A percentile compares a stretch with the other conserved stretches of the same genome.
Evolutionary conservation across 1,140 invertebrate species (phyloP).

Genomic region (Reticulitermes speratus): DNA sequence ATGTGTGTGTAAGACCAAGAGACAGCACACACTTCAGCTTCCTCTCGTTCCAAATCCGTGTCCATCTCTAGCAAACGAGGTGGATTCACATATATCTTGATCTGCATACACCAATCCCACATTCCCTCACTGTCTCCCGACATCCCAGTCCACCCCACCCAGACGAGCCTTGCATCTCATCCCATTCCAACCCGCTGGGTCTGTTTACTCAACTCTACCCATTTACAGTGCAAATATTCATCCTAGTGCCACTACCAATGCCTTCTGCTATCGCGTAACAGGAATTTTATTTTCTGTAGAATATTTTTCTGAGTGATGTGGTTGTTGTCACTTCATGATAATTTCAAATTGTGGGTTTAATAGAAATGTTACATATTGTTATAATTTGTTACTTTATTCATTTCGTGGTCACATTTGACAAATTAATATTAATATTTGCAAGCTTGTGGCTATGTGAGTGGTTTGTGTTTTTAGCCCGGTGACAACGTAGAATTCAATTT

Average conservation of each 20-base stretch:
- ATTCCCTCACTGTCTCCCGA: background rate
- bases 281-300: background rate
- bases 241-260: background rate
- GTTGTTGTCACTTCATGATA: background rate
- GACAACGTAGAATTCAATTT: background rate
- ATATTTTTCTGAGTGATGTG: background rate
- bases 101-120: background rate
- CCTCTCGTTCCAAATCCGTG: background rate
- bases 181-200: background rate
- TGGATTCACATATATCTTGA: background rate
- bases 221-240: conserved; percentile 8
- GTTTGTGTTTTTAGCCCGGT: background rate
- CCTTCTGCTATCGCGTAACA: background rate
- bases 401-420: background rate
- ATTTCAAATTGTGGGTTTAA: background rate
- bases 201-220: conserved; percentile 6
- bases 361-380: background rate
- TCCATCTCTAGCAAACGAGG: no score
- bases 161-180: background rate
- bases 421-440: background rate
- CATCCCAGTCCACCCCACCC: background rate
- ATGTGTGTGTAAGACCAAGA: no score
- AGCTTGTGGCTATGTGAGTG: no score
- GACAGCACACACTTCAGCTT: background rate
- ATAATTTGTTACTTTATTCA: background rate